Evolutionary conservation across 2,888 invertebrate genomes (phyloP), one percentile per base, ranked within the genome.

Genomic region (Eupithecia exiguata): DNA sequence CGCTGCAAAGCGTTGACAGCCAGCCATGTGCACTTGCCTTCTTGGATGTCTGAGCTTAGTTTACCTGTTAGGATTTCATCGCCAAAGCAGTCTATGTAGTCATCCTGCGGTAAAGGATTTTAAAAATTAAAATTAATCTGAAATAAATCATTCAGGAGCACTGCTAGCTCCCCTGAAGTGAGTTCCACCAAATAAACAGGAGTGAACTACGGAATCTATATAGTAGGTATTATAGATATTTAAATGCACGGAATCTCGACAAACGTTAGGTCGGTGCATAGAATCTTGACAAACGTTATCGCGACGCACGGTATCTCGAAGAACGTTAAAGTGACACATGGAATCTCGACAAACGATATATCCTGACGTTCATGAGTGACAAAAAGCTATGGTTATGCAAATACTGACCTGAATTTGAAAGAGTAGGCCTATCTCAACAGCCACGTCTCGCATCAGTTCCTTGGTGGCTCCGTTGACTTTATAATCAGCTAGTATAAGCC

Each of bases 11-110:
- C 97, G 98, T 97, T 96, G 0, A 98, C 97, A 0, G 97, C 96
- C 53, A 98, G 92, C 99, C 99, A 99, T 0, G 98, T 96, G 89
- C 99, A 99, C 91, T 99, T 99, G 62, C 98, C 98, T 84, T 98
- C 98, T 87, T 97, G 96, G 80, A 99, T 99, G 85, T 99, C 99
- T 0, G 96, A 97, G 6, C 98, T 97, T 21, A 96, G 91, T 94
- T 99, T 99, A 0, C 99, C 99, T 0, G 97, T 98, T 0, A 97
- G 90, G 1, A 95, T 94, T 46, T 97, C 95, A 84, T 98, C 96
- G 0, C 98, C 98, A 89, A 96, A 99, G 84, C 97, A 97, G 87
- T 99, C 99, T 63, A 98, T 92, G 89, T 95, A 98, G 89, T 98
- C 98, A 87, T 98, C 98, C 95, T 96, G 91, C 68, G 9, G 10